These are phyloP conservation scores for Muscicapa adusta DNA, from an alignment of 2,113 vertebrate species.

Conservation along the genomic window DNA sequence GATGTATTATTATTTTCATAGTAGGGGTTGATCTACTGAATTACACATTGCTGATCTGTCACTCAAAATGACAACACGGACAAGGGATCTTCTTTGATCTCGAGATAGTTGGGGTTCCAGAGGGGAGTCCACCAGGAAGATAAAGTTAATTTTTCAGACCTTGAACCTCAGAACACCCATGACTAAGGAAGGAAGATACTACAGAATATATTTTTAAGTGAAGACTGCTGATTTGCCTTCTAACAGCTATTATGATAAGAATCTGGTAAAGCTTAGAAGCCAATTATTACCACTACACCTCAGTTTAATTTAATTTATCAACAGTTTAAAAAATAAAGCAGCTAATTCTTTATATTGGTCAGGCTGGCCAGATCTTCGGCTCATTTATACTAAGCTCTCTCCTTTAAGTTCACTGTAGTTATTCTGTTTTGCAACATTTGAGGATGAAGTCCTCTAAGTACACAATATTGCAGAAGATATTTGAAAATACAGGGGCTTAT, in stretches of 20 bases:
- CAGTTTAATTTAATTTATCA: constrained; percentile 21
- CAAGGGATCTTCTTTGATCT: constrained; percentile 70
- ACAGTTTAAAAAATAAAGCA: constrained; percentile 29
- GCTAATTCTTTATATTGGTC: not conserved
- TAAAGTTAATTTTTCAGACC: constrained; percentile 18
- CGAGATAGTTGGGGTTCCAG: constrained; percentile 41
- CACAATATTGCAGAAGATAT: not conserved
- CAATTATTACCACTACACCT: not conserved
- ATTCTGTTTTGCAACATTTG: not conserved
- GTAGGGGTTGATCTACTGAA: constrained; percentile 52
- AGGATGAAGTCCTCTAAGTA: not conserved
- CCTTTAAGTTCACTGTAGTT: not conserved
- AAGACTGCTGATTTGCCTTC: not conserved
- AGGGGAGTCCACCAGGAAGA: constrained; percentile 38
- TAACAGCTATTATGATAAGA: not conserved
- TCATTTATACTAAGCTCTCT: not conserved
- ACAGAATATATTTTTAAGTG: not conserved
- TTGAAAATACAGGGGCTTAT: not conserved
- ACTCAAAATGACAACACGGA: constrained; percentile 68
- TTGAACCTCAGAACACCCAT: not conserved
- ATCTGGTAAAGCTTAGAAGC: constrained; percentile 17
- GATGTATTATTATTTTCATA: constrained; percentile 70
- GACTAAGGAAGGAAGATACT: not conserved
- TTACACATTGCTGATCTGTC: constrained; percentile 63
- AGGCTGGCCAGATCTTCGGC: not conserved